Percentiles rank a stretch among this genome's conserved stretches.
These are phyloP conservation scores for Diadegma fenestrale DNA, from an alignment of 2,888 invertebrate genomes.

Conservation along the genomic window DNA sequence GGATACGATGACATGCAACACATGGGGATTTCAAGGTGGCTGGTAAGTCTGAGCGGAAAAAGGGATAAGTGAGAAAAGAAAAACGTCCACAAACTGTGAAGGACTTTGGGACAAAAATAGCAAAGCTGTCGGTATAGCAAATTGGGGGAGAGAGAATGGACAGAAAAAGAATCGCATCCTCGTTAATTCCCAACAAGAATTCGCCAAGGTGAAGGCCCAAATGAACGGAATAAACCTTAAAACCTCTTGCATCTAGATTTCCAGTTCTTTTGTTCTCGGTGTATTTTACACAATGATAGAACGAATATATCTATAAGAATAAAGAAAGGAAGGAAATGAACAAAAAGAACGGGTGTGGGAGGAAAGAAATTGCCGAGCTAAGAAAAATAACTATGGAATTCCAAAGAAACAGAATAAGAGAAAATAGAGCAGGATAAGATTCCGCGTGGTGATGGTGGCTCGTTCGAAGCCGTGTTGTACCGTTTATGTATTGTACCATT, in stretches of 20 bases:
- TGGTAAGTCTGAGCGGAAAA: neutral
- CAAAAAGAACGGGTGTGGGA: neutral
- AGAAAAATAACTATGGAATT: constrained; percentile 24
- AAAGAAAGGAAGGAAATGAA: constrained; percentile 43
- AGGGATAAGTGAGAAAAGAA: constrained; percentile 13
- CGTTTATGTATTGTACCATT: constrained; percentile 56
- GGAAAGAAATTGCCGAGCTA: constrained; percentile 27
- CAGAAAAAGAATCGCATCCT: constrained; percentile 60
- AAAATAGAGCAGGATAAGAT: constrained; percentile 37
- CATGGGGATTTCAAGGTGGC: constrained; percentile 24
- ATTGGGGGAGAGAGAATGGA: constrained; percentile 14
- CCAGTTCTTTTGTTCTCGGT: constrained; percentile 12
- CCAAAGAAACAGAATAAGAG: constrained; percentile 15
- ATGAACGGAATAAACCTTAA: constrained; percentile 79
- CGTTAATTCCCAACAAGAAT: constrained; percentile 82
- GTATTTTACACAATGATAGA: neutral
- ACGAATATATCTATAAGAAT: constrained; percentile 51
- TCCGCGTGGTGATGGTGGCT: constrained; percentile 16
- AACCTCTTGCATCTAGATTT: constrained; percentile 59
- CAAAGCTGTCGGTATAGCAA: constrained; percentile 11
- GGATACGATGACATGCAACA: constrained; percentile 25
- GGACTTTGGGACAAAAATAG: constrained; percentile 11
- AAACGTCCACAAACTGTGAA: constrained; percentile 3
- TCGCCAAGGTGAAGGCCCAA: constrained; percentile 72
- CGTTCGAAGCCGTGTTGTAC: constrained; percentile 16